These are phyloP conservation scores for Aptenodytes forsteri DNA, from an alignment of 2,113 vertebrate genomes.

Conservation along the genomic window DNA sequence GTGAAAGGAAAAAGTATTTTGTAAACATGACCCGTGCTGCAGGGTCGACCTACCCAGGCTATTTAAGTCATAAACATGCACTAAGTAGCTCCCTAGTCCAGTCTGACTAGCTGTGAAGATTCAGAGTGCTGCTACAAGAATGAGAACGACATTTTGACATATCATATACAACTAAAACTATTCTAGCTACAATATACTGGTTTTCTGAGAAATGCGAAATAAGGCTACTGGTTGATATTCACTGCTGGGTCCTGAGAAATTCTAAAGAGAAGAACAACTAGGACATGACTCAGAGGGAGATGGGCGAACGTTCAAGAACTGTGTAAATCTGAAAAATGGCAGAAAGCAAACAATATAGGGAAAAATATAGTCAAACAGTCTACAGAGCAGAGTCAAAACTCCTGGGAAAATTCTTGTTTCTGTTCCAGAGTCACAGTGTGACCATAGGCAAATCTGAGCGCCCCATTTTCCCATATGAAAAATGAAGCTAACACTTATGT, in stretches of 20 bases:
- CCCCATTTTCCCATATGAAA: neutral
- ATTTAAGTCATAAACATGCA: neutral
- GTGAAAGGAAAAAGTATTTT: neutral
- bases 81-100: neutral
- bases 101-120: neutral
- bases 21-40: neutral
- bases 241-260: neutral
- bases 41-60: neutral
- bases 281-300: neutral
- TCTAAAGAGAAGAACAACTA: neutral
- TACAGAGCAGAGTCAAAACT: neutral
- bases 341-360: neutral
- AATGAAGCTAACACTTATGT: neutral
- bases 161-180: neutral
- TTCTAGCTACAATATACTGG: neutral
- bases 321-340: neutral
- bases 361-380: neutral
- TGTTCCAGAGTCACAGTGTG: neutral
- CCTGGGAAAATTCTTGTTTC: neutral
- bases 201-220: neutral
- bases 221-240: neutral
- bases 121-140: neutral
- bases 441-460: neutral
- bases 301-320: neutral
- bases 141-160: neutral